These are phyloP conservation scores for Pterocles burchelli DNA, from an alignment of 2,113 vertebrate species.

Conservation along the genomic window DNA sequence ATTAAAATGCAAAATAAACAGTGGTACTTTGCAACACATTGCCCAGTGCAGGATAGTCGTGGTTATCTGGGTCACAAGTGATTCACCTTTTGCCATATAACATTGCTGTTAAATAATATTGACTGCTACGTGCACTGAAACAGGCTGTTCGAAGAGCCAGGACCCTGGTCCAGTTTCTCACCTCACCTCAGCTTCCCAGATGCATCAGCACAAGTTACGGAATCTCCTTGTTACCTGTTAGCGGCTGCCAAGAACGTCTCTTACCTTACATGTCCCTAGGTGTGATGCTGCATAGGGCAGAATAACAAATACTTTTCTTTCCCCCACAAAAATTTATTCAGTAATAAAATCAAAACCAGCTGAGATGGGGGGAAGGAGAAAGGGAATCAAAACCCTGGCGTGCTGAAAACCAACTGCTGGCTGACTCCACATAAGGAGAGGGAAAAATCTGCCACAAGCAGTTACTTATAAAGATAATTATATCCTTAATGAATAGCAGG, in stretches of 20 bases:
- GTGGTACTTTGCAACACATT: background rate
- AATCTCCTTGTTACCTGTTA: background rate
- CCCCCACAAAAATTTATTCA: background rate
- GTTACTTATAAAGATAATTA: conserved; percentile 12
- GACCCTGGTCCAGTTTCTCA: background rate
- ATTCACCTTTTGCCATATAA: background rate
- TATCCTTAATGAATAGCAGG: background rate
- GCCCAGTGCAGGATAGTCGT: background rate
- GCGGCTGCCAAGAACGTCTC: background rate
- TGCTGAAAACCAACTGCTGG: background rate
- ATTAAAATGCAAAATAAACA: background rate
- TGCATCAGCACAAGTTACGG: background rate
- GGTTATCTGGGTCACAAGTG: background rate
- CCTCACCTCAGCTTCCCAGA: background rate
- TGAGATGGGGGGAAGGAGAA: background rate
- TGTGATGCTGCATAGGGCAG: background rate
- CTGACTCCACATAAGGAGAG: background rate
- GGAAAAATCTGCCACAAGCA: background rate
- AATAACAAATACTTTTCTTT: background rate
- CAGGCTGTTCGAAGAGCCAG: background rate
- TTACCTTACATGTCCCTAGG: background rate
- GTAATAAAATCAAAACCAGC: background rate
- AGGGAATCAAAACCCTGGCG: background rate
- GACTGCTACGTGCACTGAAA: background rate
- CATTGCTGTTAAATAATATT: background rate